Evolutionary conservation across 2,113 vertebrate species (phyloP), one percentile per base, ranked within the genome.

Genomic region (Gymnogyps californianus): DNA sequence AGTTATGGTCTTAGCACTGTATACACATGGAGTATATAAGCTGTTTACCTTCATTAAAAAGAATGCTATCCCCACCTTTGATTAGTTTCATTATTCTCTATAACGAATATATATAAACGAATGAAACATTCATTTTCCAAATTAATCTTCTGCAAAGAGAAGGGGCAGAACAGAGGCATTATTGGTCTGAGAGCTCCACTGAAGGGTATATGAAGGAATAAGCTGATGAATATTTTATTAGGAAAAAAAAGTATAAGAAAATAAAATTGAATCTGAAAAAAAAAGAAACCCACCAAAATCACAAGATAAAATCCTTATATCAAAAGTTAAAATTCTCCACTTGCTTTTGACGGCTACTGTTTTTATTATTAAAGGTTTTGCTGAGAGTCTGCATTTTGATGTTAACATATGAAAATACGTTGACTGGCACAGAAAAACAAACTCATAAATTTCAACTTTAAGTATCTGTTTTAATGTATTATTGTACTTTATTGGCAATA

Each of bases 351-450:
- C 1, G 24, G 90, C 91, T 96, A 79, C 82, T 97, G 75, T 64
- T 98, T 98, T 97, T 97, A 97, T 98, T 98, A 98, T 97, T 97
- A 98, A 97, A 97, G 89, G 61, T 94, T 97, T 96, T 97, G 93
- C 95, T 89, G 96, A 97, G 94, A 96, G 70, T 80, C 96, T 97
- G 97, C 96, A 87, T 98, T 98, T 98, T 98, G 93, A 98, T 96
- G 97, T 95, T 97, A 98, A 98, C 95, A 95, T 94, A 96, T 97
- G 95, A 96, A 96, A 96, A 96, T 96, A 97, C 16, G 17, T 92
- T 97, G 97, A 98, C 94, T 97, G 98, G 97, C 97, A 96, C 90
- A 96, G 97, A 40, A 95, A 98, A 97, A 97, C 95, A 98, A 98
- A 97, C 96, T 96, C 97, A 96, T 98, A 98, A 97, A 98, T 98